These are phyloP conservation scores for Muscina levida DNA, from an alignment of 2,888 invertebrate genomes.

Conservation along the genomic window DNA sequence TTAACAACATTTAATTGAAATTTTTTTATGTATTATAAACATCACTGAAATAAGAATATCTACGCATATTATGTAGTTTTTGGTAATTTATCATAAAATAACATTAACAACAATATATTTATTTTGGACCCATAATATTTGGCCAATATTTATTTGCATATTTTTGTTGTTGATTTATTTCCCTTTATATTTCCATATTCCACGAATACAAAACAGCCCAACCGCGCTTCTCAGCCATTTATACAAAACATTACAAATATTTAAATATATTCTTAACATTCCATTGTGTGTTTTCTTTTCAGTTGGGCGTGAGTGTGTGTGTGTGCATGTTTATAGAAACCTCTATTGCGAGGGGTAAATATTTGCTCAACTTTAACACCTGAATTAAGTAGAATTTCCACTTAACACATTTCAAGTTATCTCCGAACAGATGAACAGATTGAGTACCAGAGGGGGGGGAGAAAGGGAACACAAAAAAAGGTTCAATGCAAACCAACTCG, in stretches of 20 bases:
- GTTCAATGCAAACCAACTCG: neutral
- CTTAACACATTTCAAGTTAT: constrained; percentile 26
- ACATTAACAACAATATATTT: too few relatives aligned
- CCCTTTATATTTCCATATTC: neutral
- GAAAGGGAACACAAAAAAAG: neutral
- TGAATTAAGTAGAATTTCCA: constrained; percentile 65
- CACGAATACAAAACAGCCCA: neutral
- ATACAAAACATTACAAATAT: constrained; percentile 43
- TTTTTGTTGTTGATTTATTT: neutral
- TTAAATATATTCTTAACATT: constrained; percentile 46
- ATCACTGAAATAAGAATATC: too few relatives aligned
- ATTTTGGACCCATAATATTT: too few relatives aligned
- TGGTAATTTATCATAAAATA: too few relatives aligned
- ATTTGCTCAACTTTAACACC: constrained; percentile 64
- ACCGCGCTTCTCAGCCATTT: neutral
- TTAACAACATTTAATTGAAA: too few relatives aligned
- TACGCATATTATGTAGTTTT: too few relatives aligned
- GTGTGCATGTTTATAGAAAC: constrained; percentile 38
- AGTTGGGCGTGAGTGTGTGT: too few relatives aligned
- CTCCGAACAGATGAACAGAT: too few relatives aligned
- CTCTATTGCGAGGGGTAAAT: constrained; percentile 53
- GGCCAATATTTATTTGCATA: neutral
- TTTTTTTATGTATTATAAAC: too few relatives aligned
- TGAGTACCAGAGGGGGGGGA: neutral
- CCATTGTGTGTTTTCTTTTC: neutral